phyloP scores from a whole-genome alignment of 2,888 invertebrate genomes.

The Temnothorax ravouxi region DNA sequence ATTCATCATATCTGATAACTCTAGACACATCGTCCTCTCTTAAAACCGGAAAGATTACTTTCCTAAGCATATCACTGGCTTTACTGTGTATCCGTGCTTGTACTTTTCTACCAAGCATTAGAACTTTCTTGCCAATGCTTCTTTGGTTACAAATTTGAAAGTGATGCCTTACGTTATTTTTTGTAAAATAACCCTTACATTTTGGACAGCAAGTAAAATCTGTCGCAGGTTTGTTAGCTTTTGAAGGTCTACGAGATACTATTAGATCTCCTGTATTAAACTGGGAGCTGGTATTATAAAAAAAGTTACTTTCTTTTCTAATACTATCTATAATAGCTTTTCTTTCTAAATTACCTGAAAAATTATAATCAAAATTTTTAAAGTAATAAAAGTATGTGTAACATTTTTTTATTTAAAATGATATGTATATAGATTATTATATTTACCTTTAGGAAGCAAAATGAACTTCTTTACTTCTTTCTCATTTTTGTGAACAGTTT shows the following conservation, averaged over 20 bases:
- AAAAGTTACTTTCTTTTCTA: conserved; percentile 38
- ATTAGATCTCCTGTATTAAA: conserved; percentile 30
- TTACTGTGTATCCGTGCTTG: not conserved
- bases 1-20: conserved; percentile 62
- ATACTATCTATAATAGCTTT: conserved; percentile 10
- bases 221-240: not conserved
- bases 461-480: not conserved
- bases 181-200: conserved; percentile 12
- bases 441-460: conserved; percentile 9
- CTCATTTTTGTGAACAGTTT: not conserved
- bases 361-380: not conserved
- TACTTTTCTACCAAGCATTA: not conserved
- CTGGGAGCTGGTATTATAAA: conserved; percentile 6
- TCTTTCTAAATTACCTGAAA: conserved; percentile 14
- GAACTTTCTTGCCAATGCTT: not conserved
- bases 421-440: not conserved
- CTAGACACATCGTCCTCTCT: conserved; percentile 58
- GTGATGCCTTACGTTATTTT: conserved; percentile 18
- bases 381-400: not conserved
- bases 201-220: conserved; percentile 5
- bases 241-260: conserved; percentile 22
- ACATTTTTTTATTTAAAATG: not conserved
- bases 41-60: conserved; percentile 64
- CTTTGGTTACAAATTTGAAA: not conserved
- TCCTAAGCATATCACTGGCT: conserved; percentile 55